These are phyloP conservation scores for Leptura quadrifasciata DNA, from an alignment of 2,888 invertebrate species.

Conservation along the genomic window DNA sequence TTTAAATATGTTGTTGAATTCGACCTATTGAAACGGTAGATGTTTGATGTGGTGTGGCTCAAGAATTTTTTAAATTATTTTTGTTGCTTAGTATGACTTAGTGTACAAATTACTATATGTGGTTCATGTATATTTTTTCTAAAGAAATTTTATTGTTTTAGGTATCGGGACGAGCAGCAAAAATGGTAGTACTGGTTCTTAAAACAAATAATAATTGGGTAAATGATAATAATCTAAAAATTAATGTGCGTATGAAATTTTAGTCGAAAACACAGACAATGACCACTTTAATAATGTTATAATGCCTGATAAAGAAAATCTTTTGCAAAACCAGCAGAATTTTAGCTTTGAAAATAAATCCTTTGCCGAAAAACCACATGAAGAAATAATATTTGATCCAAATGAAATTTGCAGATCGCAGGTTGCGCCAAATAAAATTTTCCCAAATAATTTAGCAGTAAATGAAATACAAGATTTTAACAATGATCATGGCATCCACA, in stretches of 20 bases:
- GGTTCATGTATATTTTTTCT: background rate
- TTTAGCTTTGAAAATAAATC: slow-evolving; percentile 1
- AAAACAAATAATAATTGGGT: slow-evolving; percentile 2
- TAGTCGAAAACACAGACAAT: slow-evolving; percentile 7
- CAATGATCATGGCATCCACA: background rate
- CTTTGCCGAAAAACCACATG: slow-evolving; percentile 10
- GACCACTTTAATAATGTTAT: slow-evolving; percentile 4
- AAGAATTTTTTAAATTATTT: slow-evolving; percentile 6
- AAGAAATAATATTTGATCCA: slow-evolving; percentile 4
- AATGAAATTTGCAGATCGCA: slow-evolving; percentile 7
- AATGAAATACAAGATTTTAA: too few species aligned
- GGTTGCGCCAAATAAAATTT: slow-evolving; percentile 10
- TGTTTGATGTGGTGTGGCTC: slow-evolving; percentile 10
- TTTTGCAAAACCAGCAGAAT: background rate
- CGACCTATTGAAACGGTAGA: background rate
- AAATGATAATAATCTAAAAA: slow-evolving; percentile 6
- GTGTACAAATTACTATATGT: background rate
- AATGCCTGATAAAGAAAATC: slow-evolving; percentile 1
- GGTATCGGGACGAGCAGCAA: background rate
- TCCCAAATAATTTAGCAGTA: background rate
- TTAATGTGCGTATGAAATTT: slow-evolving; percentile 5
- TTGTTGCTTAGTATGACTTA: background rate
- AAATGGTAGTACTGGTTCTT: slow-evolving; percentile 4
- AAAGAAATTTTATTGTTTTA: background rate
- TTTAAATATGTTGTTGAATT: slow-evolving; percentile 5